These are phyloP conservation scores for Bradypodion pumilum DNA, from an alignment of 2,797 vertebrate species.

Conservation along the genomic window DNA sequence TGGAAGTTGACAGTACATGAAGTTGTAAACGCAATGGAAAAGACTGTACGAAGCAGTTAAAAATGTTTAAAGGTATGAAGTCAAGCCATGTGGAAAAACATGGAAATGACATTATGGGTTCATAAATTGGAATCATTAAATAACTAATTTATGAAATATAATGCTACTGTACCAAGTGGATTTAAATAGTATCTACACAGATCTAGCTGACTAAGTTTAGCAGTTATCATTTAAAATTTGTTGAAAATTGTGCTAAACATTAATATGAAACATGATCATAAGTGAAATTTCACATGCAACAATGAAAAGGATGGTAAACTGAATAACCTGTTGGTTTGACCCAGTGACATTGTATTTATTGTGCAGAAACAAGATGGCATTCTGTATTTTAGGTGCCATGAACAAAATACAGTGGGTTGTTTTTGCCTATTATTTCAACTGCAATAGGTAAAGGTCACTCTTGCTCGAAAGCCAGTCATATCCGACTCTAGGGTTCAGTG, in stretches of 20 bases:
- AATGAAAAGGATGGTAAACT: background rate
- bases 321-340: background rate
- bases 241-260: background rate
- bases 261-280: background rate
- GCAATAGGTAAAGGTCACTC: too few species aligned
- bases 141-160: background rate
- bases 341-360: background rate
- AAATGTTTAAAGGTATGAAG: background rate
- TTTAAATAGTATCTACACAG: background rate
- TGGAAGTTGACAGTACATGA: conserved; percentile 5
- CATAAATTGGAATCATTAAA: background rate
- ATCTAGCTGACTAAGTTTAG: background rate
- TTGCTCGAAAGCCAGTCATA: too few species aligned
- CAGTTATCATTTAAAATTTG: background rate
- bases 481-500: too few species aligned
- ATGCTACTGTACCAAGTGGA: background rate
- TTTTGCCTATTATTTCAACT: background rate
- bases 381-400: background rate
- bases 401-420: background rate
- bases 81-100: background rate
- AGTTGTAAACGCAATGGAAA: conserved; percentile 1
- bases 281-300: background rate
- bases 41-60: background rate
- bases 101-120: background rate
- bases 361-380: background rate